Evolutionary conservation across 53 echinoderm and acorn worm species (phyloP).

Genomic region (Paracentrotus lividus): DNA sequence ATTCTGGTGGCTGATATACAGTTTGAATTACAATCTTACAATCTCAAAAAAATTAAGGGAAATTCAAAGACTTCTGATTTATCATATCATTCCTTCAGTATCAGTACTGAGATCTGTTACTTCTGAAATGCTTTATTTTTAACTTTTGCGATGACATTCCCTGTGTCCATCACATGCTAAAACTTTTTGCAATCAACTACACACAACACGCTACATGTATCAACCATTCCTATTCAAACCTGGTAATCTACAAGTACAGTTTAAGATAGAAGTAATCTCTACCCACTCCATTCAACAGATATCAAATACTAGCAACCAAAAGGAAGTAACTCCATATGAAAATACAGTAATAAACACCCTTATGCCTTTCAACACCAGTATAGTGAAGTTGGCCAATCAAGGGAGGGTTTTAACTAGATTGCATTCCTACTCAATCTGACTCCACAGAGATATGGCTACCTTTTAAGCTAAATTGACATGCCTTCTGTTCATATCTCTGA

Average conservation of each 20-base stretch:
- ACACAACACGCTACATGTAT: not conserved
- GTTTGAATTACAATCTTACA: too few relatives aligned
- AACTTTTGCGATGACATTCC: not conserved
- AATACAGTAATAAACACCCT: too few relatives aligned
- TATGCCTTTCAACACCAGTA: not conserved
- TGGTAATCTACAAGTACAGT: not conserved
- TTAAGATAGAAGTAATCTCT: not conserved
- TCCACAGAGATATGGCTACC: slow-evolving; percentile 27
- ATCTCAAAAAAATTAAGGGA: too few relatives aligned
- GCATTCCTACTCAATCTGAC: not conserved
- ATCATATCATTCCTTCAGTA: not conserved
- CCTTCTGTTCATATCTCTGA: slow-evolving; percentile 4
- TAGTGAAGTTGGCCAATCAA: slow-evolving; percentile 28
- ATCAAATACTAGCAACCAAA: too few relatives aligned
- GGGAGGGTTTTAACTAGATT: slow-evolving; percentile 3
- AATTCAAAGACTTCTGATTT: too few relatives aligned
- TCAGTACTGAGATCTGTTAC: not conserved
- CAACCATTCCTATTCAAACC: not conserved
- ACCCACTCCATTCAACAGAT: not conserved
- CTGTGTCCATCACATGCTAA: not conserved
- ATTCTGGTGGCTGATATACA: too few relatives aligned
- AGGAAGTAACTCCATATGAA: too few relatives aligned
- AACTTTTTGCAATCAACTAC: not conserved
- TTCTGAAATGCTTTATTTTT: not conserved
- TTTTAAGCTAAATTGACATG: slow-evolving; percentile 53